These are phyloP conservation scores for Seriola aureovittata DNA, from an alignment of 2,113 vertebrate species.

Conservation along the genomic window DNA sequence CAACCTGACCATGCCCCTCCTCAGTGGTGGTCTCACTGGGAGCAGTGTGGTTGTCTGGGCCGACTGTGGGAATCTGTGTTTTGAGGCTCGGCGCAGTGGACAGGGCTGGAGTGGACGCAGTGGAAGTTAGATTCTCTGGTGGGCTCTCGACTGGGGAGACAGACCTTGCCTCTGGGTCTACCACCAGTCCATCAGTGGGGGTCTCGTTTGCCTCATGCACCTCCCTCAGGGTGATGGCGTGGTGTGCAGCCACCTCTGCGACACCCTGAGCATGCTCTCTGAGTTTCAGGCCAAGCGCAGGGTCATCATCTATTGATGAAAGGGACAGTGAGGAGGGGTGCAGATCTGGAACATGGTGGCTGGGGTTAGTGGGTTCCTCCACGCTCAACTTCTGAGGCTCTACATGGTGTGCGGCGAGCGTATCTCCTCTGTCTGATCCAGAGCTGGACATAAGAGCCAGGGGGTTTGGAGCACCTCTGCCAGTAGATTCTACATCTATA, in stretches of 20 bases:
- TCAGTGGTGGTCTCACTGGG: slow-evolving; percentile 47
- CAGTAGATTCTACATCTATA: slow-evolving; percentile 40
- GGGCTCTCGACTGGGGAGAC: slow-evolving; percentile 27
- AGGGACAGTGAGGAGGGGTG: slow-evolving; percentile 60
- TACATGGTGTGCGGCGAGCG: slow-evolving; percentile 70
- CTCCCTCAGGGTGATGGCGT: slow-evolving; percentile 81
- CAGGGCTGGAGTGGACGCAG: slow-evolving; percentile 59
- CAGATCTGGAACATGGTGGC: slow-evolving; percentile 74
- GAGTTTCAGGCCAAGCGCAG: slow-evolving; percentile 73
- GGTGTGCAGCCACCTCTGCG: slow-evolving; percentile 53
- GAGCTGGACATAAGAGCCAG: slow-evolving; percentile 26
- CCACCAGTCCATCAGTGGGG: slow-evolving; percentile 68
- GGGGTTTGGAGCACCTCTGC: slow-evolving; percentile 34
- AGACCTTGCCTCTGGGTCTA: slow-evolving; percentile 18
- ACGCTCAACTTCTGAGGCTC: slow-evolving; percentile 55
- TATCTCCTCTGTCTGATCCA: slow-evolving; percentile 72
- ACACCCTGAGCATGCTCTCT: slow-evolving; percentile 68
- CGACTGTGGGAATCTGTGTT: slow-evolving; percentile 22
- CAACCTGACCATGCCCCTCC: not conserved
- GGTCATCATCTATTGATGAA: slow-evolving; percentile 22
- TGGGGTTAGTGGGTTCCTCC: slow-evolving; percentile 80
- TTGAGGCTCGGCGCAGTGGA: slow-evolving; percentile 76
- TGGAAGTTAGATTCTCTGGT: slow-evolving; percentile 40
- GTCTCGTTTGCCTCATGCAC: slow-evolving; percentile 66
- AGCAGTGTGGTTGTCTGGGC: slow-evolving; percentile 15